Base-by-base conservation (phyloP, 2,113 vertebrate species). In the Amazona vittata region DNA sequence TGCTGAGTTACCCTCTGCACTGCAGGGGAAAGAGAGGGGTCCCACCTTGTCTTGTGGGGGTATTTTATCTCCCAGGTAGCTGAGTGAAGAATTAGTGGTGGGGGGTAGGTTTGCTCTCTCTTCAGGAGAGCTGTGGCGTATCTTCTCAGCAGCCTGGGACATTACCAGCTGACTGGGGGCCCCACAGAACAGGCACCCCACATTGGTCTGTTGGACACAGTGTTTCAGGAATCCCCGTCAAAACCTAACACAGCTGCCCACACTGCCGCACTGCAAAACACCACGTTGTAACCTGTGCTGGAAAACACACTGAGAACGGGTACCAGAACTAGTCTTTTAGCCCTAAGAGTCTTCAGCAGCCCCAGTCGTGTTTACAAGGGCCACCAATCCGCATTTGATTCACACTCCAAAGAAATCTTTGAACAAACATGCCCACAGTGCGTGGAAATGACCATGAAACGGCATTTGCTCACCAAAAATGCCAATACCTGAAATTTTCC, bases 141-240 rank as follows among this genome's bases (percentile, higher is more conserved):
- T 49, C 47, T 84, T 69, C 44, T 83, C 75, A 44, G 10, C 52
- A 49, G 15, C 8, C 12, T 31, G 39, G 47, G 80, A n/a, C 5
- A 17, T 31, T 28, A n/a, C 55, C 19, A 6, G 29, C 3, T 7
- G 11, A 83, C 37, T 16, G 9, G 20, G 33, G 33, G 10, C 15
- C 80, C 28, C 62, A 17, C 26, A 79, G 39, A 92, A 67, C 9
- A 29, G 12, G 31, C 11, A 67, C 5, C 10, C 70, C 28, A 5
- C 4, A 0, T 10, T 65, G 46, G 33, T 67, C 49, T 71, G 60
- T 37, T 16, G 35, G 28, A 69, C 25, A 37, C 0, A 0, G 25
- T 0, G 1, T 35, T 67, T 93, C 11, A 4, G 18, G 19, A 25
- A 44, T 55, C 22, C 10, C 11, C 13, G 67, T 62, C 29, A 18